phyloP scores from a whole-genome alignment of 1,140 invertebrate genomes.

The Dendrolimus kikuchii region DNA sequence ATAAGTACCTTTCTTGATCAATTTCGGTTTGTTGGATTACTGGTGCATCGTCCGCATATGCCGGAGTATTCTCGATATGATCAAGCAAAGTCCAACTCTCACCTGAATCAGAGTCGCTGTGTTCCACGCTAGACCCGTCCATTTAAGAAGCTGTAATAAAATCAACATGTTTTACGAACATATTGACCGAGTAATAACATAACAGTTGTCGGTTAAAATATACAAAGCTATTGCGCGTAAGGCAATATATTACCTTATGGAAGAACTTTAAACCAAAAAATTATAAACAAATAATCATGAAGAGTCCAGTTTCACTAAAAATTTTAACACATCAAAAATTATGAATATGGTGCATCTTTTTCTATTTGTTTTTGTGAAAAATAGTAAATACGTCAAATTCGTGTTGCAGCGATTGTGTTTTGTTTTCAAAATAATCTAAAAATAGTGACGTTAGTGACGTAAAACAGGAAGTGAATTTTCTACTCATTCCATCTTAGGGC shows the following conservation, averaged over 20 bases:
- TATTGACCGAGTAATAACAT: background rate
- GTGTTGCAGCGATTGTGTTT: slow-evolving; percentile 24
- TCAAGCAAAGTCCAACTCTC: slow-evolving; percentile 62
- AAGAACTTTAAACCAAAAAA: slow-evolving; percentile 18
- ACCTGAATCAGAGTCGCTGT: slow-evolving; percentile 61
- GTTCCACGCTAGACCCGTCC: slow-evolving; percentile 44
- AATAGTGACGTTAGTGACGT: background rate
- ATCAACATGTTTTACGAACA: slow-evolving; percentile 2
- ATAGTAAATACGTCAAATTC: slow-evolving; percentile 20
- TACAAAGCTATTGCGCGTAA: background rate
- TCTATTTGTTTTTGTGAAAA: slow-evolving; percentile 28
- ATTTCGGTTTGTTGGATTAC: slow-evolving; percentile 11
- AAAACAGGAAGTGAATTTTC: too few relatives aligned
- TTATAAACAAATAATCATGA: slow-evolving; percentile 16
- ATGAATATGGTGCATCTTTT: slow-evolving; percentile 26
- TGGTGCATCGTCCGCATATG: slow-evolving; percentile 30
- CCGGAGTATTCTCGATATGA: slow-evolving; percentile 14
- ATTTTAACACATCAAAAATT: slow-evolving; percentile 27
- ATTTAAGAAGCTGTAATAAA: slow-evolving; percentile 26
- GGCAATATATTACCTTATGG: slow-evolving; percentile 21
- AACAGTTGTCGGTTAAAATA: background rate
- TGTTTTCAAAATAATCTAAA: slow-evolving; percentile 22
- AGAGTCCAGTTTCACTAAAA: slow-evolving; percentile 32
- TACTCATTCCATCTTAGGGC: too few relatives aligned
- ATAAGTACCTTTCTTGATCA: too few relatives aligned